Conservation (phyloP, 2,888 invertebrate genomes). For the Morinoia aosen region DNA sequence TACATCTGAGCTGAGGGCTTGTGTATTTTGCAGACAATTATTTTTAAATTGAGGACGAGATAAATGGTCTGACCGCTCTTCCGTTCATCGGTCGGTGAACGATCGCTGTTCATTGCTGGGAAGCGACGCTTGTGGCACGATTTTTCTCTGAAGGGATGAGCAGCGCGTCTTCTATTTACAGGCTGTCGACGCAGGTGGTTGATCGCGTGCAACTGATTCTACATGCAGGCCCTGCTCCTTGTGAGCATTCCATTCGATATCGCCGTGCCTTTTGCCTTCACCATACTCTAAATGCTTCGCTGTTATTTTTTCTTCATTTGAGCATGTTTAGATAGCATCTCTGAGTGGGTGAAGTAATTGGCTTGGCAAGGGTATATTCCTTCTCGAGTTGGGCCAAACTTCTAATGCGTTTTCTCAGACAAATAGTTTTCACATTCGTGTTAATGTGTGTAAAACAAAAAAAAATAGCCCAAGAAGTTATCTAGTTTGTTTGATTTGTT, state of each 20-base stretch:
- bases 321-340: not conserved
- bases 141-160: not conserved
- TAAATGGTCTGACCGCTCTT: not conserved
- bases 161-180: not conserved
- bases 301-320: not conserved
- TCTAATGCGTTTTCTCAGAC: not conserved
- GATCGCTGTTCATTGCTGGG: conserved; percentile 12
- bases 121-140: not conserved
- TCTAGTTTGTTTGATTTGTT: not conserved
- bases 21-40: not conserved
- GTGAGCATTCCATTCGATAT: not conserved
- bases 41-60: not conserved
- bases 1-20: not conserved
- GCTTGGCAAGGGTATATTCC: not conserved
- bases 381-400: not conserved
- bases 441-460: not conserved
- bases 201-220: not conserved
- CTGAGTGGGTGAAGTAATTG: not conserved
- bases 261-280: not conserved
- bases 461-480: not conserved
- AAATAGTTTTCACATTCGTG: not conserved
- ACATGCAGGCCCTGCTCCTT: not conserved
- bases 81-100: not conserved
- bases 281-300: not conserved
- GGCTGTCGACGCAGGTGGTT: not conserved